These are phyloP conservation scores for Megaptera novaeangliae DNA, from an alignment of 2,113 vertebrate species.

Conservation along the genomic window DNA sequence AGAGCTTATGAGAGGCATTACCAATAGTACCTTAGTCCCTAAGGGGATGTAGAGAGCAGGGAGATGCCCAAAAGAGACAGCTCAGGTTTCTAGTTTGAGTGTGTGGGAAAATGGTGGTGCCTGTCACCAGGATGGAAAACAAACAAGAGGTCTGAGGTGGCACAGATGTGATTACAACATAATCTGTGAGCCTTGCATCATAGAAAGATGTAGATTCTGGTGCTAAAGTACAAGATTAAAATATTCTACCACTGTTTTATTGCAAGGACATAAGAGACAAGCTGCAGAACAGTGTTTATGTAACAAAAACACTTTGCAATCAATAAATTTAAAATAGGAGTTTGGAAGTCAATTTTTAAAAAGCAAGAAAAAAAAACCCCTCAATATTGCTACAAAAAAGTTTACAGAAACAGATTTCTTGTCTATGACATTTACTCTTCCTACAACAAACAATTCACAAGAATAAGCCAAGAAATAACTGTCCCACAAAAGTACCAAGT, in stretches of 20 bases:
- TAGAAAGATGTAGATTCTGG: background rate
- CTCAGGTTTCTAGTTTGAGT: background rate
- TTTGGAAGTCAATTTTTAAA: constrained; percentile 6
- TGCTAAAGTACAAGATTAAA: background rate
- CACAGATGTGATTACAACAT: background rate
- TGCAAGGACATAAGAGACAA: background rate
- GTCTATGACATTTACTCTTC: constrained; percentile 20
- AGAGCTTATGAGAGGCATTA: background rate
- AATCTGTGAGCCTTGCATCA: background rate
- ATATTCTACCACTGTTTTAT: background rate
- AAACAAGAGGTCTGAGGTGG: background rate
- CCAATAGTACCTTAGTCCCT: background rate
- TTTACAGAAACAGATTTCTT: constrained; percentile 37
- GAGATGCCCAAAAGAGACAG: background rate
- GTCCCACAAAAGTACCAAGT: background rate
- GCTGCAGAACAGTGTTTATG: background rate
- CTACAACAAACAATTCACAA: constrained; percentile 28
- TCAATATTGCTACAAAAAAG: background rate
- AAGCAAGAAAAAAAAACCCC: accelerated
- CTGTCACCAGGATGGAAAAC: background rate
- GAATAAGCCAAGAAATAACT: constrained; percentile 38
- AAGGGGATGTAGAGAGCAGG: background rate
- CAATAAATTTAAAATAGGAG: background rate
- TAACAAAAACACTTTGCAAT: background rate
- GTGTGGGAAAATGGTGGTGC: background rate